Conservation (phyloP, 2,113 vertebrate species). For the Hydrochoerus hydrochaeris region DNA sequence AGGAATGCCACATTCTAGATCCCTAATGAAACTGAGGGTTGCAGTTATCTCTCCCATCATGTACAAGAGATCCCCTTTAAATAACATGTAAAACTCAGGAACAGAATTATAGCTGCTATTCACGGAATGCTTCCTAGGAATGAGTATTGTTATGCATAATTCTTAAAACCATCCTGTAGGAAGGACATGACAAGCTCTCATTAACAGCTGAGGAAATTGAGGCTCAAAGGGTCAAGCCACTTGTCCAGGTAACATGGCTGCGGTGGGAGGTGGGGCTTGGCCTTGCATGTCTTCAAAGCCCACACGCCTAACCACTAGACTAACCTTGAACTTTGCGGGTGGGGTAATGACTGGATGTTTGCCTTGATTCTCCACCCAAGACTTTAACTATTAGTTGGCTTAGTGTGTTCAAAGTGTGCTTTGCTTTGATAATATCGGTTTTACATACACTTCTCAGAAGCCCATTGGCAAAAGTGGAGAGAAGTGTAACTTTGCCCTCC, state of each 20-base stretch:
- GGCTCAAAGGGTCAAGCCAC: background rate
- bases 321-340: background rate
- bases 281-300: background rate
- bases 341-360: background rate
- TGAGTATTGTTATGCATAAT: background rate
- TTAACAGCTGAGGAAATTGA: constrained; percentile 32
- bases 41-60: background rate
- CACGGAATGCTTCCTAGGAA: background rate
- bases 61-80: background rate
- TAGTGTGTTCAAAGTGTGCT: background rate
- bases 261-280: background rate
- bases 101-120: background rate
- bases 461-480: background rate
- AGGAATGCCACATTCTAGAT: background rate
- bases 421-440: constrained; percentile 20
- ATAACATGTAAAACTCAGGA: background rate
- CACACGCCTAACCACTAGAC: background rate
- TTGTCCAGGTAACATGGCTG: background rate
- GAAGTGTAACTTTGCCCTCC: background rate
- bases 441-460: constrained; percentile 7
- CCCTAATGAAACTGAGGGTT: background rate
- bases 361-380: constrained; percentile 2
- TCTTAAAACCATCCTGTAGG: background rate
- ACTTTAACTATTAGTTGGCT: background rate
- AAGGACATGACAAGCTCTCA: background rate